phyloP scores from a whole-genome alignment of 2,888 invertebrate genomes.

The Agrochola lota region DNA sequence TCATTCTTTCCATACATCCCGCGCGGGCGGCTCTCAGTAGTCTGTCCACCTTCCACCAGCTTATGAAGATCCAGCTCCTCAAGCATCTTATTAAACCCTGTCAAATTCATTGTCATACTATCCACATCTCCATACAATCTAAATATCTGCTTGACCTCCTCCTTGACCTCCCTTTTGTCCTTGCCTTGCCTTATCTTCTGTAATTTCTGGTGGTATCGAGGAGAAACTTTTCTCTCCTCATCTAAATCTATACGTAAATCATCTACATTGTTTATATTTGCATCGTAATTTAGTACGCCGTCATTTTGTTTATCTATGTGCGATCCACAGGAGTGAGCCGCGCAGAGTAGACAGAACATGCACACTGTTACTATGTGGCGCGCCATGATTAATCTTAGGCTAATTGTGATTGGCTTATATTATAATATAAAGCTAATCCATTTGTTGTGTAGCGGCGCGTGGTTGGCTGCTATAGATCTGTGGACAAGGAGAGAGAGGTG shows the following conservation, averaged over 20 bases:
- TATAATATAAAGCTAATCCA: constrained; percentile 68
- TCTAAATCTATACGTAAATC: constrained; percentile 73
- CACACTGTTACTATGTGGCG: constrained; percentile 94
- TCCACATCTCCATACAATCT: constrained; percentile 92
- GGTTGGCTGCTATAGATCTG: constrained; percentile 70
- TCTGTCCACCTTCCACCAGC: constrained; percentile 85
- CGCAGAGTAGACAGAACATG: constrained; percentile 95
- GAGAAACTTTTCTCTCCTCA: constrained; percentile 71
- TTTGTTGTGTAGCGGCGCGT: constrained; percentile 55
- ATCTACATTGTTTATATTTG: constrained; percentile 68
- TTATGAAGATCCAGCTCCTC: constrained; percentile 90
- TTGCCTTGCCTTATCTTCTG: constrained; percentile 76
- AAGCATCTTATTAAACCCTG: constrained; percentile 93
- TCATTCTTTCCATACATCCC: constrained; percentile 74
- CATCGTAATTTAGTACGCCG: constrained; percentile 74
- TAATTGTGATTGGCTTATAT: constrained; percentile 66
- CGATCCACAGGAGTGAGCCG: constrained; percentile 94
- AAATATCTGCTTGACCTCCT: constrained; percentile 89
- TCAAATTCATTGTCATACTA: constrained; percentile 91
- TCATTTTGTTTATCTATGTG: constrained; percentile 89
- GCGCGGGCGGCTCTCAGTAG: constrained; percentile 67
- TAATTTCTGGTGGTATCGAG: constrained; percentile 78
- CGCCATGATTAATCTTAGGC: constrained; percentile 80
- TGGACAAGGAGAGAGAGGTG: constrained; percentile 64
- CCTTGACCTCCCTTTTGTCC: constrained; percentile 77